Base-by-base conservation (phyloP, 2,113 vertebrate genomes). In the Psilopogon haemacephalus region DNA sequence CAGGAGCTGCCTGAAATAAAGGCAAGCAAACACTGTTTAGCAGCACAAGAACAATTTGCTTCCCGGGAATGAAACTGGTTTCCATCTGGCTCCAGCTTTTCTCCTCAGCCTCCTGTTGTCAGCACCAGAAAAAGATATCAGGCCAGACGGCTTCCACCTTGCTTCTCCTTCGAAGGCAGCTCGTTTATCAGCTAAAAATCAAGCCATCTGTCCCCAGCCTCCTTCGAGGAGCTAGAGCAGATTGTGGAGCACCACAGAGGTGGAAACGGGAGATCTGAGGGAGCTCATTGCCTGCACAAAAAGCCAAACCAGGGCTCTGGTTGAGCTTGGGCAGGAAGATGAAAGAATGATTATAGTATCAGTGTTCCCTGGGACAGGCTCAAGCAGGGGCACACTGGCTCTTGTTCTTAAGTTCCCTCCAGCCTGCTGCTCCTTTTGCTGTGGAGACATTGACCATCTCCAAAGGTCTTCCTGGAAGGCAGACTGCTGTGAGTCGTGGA, bases 181-280 rank as follows among this genome's bases (percentile, higher is more conserved):
- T 58, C 82, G 82, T 94, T 96, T n/a, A 89, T 77, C 87, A 89
- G 83, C 28, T 1, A 7, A 94, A 94, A 94, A 91, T 60, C 78
- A 64, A 83, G 65, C 89, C 89, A 94, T 94, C 89, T 94, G 87
- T 87, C 42, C 77, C 71, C 0, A 0, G 35, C 27, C 75, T 12
- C 38, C 56, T 80, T 63, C 1, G 12, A 92, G 69, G 27, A 80
- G 62, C 33, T 0, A 1, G 56, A 85, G 75, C 82, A 94, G 82
- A 94, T 19, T 94, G 85, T 2, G 78, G 77, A 74, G 59, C 50
- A 68, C 35, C 1, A 4, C 56, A 14, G 1, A 83, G 42, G 54
- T 11, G 15, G 52, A 52, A 96, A 92, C 21, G 71, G 69, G 75
- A 93, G 75, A 78, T 4, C 0, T 0, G 14, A 88, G 30, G 10